A percentile compares a stretch with the other conserved stretches of the same genome.
phyloP scores from a whole-genome alignment of 2,113 vertebrate species.

The Pseudopipra pipra region DNA sequence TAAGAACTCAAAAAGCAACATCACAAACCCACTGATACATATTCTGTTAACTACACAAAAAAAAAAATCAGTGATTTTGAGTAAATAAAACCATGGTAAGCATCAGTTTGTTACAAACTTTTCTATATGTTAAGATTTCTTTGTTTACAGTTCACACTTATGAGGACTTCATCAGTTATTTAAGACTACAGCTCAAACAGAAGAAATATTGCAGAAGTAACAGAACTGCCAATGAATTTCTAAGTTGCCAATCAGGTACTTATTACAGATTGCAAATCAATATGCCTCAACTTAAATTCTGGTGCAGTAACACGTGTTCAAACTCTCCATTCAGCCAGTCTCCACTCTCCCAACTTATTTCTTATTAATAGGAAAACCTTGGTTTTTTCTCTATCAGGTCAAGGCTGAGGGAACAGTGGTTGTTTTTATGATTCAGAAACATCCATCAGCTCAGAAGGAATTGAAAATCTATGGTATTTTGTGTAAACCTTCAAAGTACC shows the following conservation, averaged over 20 bases:
- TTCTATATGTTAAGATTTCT: not conserved
- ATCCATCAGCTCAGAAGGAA: not conserved
- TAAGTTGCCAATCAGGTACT: not conserved
- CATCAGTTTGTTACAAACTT: not conserved
- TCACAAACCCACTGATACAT: not conserved
- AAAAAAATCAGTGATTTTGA: not conserved
- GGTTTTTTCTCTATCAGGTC: not conserved
- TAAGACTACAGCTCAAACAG: not conserved
- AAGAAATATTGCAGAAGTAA: not conserved
- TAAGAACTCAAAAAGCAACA: not conserved
- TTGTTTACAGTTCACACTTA: not conserved
- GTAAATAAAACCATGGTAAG: not conserved
- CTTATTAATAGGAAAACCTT: not conserved
- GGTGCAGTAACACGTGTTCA: not conserved
- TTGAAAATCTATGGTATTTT: not conserved
- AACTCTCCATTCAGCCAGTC: not conserved
- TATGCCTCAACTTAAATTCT: not conserved
- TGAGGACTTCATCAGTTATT: not conserved
- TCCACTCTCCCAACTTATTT: not conserved
- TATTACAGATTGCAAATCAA: not conserved
- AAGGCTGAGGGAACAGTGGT: not conserved
- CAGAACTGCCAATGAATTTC: slow-evolving; percentile 7
- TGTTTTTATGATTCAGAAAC: not conserved
- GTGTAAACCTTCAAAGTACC: not conserved
- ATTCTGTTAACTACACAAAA: not conserved